Percentiles rank a stretch among this genome's conserved stretches.
Evolutionary conservation across 35 echinoderm and acorn worm species (phyloP).

Genomic region (Lytechinus pictus): DNA sequence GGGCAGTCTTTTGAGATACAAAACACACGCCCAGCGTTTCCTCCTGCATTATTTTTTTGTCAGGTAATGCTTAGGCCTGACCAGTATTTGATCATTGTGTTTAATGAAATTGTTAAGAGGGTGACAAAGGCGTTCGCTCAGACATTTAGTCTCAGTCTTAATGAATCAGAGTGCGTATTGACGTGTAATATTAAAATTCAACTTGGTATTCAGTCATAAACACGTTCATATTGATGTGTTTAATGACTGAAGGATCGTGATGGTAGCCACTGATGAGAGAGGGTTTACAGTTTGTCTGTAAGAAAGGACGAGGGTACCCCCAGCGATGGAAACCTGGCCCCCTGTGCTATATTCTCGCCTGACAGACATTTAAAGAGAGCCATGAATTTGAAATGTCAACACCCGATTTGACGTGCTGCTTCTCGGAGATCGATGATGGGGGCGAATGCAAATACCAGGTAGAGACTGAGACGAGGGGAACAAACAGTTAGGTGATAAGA

Average conservation of each 20-base stretch:
- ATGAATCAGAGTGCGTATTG: too few relatives aligned
- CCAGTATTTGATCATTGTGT: too few relatives aligned
- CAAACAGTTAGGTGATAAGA: constrained; percentile 18
- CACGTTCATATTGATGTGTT: too few relatives aligned
- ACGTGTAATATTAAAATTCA: too few relatives aligned
- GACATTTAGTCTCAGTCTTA: too few relatives aligned
- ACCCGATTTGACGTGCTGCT: background rate
- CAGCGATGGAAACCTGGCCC: background rate
- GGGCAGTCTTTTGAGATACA: too few relatives aligned
- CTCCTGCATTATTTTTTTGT: too few relatives aligned
- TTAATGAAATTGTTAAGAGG: too few relatives aligned
- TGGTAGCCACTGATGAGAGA: background rate
- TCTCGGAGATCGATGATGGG: background rate
- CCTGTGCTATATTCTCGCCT: background rate
- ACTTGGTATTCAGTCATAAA: too few relatives aligned
- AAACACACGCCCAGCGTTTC: too few relatives aligned
- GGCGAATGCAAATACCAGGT: background rate
- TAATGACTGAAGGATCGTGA: background rate
- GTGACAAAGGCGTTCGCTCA: too few relatives aligned
- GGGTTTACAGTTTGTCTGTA: background rate
- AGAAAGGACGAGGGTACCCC: background rate
- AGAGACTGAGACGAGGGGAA: background rate
- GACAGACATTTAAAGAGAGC: background rate
- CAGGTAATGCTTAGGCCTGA: too few relatives aligned
- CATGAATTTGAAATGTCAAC: constrained; percentile 12